Evolutionary conservation across 2,113 vertebrate species (phyloP).

Genomic region (Erinaceus europaeus): DNA sequence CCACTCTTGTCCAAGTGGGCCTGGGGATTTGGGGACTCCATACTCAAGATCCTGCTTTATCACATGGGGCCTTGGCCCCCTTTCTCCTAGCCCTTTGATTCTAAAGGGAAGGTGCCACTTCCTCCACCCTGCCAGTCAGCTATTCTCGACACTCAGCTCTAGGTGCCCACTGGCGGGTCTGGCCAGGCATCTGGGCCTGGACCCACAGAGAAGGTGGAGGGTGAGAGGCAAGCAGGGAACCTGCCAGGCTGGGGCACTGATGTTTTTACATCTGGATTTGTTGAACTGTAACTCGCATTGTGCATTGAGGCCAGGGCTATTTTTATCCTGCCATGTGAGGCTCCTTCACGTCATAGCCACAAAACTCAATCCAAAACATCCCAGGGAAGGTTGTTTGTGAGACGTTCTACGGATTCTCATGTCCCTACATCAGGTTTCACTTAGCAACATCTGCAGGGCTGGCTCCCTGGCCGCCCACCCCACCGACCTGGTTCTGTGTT

Average conservation of each 20-base stretch:
- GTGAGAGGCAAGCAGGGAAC: neutral
- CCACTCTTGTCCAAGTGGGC: no score
- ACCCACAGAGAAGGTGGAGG: neutral
- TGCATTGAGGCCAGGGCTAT: slow-evolving; percentile 76
- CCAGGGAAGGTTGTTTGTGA: slow-evolving; percentile 75
- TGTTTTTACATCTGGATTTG: slow-evolving; percentile 79
- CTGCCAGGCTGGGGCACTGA: slow-evolving; percentile 23
- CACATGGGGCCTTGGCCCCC: no score
- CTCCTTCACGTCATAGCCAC: slow-evolving; percentile 67
- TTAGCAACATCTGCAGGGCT: slow-evolving; percentile 68
- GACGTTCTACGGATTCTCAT: slow-evolving; percentile 62
- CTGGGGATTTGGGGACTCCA: no score
- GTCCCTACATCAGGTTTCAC: slow-evolving; percentile 72
- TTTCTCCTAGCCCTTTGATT: no score
- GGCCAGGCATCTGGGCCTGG: neutral
- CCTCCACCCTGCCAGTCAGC: no score
- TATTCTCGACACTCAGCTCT: no score
- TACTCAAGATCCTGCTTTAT: no score
- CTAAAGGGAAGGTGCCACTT: no score
- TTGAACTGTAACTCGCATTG: slow-evolving; percentile 48
- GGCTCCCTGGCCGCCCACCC: slow-evolving; percentile 48
- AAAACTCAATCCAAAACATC: slow-evolving; percentile 81
- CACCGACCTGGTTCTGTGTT: neutral
- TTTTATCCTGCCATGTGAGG: slow-evolving; percentile 78
- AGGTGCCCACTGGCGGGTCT: neutral